Base-by-base conservation (phyloP, 2,797 vertebrate species). In the Micrastur ruficollis region DNA sequence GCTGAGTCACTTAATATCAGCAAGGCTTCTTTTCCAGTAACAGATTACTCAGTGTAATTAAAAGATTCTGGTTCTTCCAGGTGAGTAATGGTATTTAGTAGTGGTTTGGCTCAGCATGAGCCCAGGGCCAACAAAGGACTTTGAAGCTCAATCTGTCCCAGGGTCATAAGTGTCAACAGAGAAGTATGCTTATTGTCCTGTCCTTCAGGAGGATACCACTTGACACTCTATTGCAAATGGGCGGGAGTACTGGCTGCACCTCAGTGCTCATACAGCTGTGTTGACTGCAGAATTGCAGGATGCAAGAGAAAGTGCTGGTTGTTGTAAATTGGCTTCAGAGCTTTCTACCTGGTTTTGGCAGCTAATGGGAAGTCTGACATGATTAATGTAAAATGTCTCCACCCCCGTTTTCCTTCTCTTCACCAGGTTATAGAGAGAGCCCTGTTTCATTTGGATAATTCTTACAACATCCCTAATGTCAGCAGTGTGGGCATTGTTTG, bases 381-480 rank as follows among this genome's bases (percentile, higher is more conserved):
- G 12, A 15, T 85, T 58, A 1, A 7, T 18, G 18, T 73, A 20
- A 84, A 79, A 75, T 9, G 6, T 53, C 9, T 46, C 23, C 34
- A 52, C 18, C 8, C 31, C 40, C 12, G 8, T 70, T 42, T 70
- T 42, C 26, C 62, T 95, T 62, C 32, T 96, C 55, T 94, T 91
- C 76, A 62, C 13, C 83, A 99, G 99, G 96, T 99, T 53, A 96
- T 99, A 96, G 99, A 99, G 75, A 98, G 99, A 22, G 98, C 99
- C 53, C 96, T 99, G n/a, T 98, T 99, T 68, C 99, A 99, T 95
- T 98, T 99, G 99, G 99, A 99, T 87, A 99, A 99, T 90, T 95
- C 98, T 22, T 99, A 99, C 96, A 98, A 98, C 22, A 98, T 99
- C 27, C 98, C 98, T 14, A 99, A 99, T 40, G 95, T 99, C 40